Percentiles rank a stretch among this genome's conserved stretches.
Conservation (phyloP, 2,797 vertebrate genomes). For the Sphenopsis melanotis region DNA sequence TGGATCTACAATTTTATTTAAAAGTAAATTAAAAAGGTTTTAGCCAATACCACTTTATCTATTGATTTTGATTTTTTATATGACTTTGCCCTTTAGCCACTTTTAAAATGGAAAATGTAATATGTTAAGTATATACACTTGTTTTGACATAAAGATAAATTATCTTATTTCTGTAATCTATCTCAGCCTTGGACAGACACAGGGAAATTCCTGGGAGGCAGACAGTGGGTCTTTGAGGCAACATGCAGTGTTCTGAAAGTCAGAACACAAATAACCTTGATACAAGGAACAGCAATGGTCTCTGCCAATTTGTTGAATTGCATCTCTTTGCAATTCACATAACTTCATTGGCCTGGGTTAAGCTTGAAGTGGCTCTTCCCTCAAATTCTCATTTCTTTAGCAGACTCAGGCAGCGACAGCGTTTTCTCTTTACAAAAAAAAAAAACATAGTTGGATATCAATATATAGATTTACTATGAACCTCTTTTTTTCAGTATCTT, state of each 20-base stretch:
- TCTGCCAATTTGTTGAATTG: constrained; percentile 27
- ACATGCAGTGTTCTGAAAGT: neutral
- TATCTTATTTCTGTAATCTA: constrained; percentile 42
- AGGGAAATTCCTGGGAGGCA: constrained; percentile 33
- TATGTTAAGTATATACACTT: constrained; percentile 34
- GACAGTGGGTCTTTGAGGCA: neutral
- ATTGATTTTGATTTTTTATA: neutral
- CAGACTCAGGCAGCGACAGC: neutral
- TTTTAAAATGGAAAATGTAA: constrained; percentile 24
- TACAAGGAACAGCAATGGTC: neutral
- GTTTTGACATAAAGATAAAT: constrained; percentile 55
- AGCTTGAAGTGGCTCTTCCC: neutral
- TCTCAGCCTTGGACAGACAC: neutral
- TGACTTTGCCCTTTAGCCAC: constrained; percentile 4
- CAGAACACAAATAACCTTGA: constrained; percentile 42
- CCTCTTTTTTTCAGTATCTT: neutral
- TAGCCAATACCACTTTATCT: neutral
- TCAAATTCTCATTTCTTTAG: neutral
- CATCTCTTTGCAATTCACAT: neutral
- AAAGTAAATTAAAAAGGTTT: neutral
- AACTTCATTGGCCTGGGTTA: neutral
- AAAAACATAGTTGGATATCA: neutral
- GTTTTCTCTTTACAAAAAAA: neutral
- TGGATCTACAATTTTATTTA: neutral
- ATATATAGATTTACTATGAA: constrained; percentile 20